Evolutionary conservation across 2,888 invertebrate species (phyloP).

Genomic region (Latheticus oryzae): DNA sequence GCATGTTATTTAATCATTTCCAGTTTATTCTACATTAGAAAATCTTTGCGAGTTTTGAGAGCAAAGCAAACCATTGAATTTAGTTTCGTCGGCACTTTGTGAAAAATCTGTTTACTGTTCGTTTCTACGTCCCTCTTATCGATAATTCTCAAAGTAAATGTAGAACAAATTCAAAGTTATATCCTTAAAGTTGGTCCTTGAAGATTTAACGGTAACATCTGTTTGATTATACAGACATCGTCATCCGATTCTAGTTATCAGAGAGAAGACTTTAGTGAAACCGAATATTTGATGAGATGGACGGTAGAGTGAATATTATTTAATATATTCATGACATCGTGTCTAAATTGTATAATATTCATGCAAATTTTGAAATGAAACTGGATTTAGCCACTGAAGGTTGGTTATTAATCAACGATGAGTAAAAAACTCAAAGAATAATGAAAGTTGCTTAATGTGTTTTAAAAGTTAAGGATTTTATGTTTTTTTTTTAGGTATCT

Average conservation of each 20-base stretch:
- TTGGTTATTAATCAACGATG: too few species aligned
- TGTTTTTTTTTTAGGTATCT: too few species aligned
- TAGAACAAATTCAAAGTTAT: not conserved
- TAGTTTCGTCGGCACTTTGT: slow-evolving; percentile 3
- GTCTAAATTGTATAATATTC: slow-evolving; percentile 18
- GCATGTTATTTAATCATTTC: too few species aligned
- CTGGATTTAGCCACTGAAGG: too few species aligned
- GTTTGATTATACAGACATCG: slow-evolving; percentile 30
- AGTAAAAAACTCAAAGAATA: too few species aligned
- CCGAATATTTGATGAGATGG: slow-evolving; percentile 33
- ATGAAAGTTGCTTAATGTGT: too few species aligned
- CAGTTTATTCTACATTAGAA: too few species aligned
- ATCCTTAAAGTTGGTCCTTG: slow-evolving; percentile 12
- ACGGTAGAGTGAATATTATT: slow-evolving; percentile 29
- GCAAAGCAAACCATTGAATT: slow-evolving; percentile 9
- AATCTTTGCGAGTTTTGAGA: slow-evolving; percentile 5
- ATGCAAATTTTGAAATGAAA: slow-evolving; percentile 16
- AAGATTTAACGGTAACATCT: slow-evolving; percentile 10
- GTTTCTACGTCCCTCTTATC: slow-evolving; percentile 10
- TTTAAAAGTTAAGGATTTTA: too few species aligned
- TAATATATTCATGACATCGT: slow-evolving; percentile 25
- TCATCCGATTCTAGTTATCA: slow-evolving; percentile 10
- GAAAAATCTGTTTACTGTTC: slow-evolving; percentile 20
- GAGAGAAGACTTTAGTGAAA: slow-evolving; percentile 14
- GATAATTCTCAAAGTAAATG: slow-evolving; percentile 17